These are phyloP conservation scores for Stratiomys singularior DNA, from an alignment of 2,888 invertebrate genomes.

Conservation along the genomic window DNA sequence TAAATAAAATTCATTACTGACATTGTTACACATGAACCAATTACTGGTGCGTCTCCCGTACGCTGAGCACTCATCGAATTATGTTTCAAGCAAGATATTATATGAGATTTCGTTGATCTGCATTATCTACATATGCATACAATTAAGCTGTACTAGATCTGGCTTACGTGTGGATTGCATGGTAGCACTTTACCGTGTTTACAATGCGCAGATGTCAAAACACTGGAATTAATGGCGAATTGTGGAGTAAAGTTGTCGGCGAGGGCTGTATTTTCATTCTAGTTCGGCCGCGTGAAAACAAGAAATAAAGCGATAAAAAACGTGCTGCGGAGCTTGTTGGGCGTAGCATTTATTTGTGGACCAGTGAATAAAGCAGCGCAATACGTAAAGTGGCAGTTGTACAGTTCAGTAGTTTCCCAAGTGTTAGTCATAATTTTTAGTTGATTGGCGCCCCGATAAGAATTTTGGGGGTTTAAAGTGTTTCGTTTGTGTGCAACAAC, in stretches of 20 bases:
- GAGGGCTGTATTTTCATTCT: conserved; percentile 9
- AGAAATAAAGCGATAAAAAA: not conserved
- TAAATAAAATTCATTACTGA: no score
- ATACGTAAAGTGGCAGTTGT: not conserved
- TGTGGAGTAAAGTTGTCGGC: not conserved
- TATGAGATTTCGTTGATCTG: no score
- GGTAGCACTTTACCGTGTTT: conserved; percentile 23
- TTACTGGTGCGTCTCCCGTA: no score
- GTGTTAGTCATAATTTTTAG: not conserved
- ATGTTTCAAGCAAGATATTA: no score
- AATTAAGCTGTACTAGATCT: not conserved
- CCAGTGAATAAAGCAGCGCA: no score
- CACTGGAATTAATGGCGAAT: conserved; percentile 29
- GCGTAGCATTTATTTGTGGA: not conserved
- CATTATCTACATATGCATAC: not conserved
- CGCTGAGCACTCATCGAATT: no score
- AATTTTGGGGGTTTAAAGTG: not conserved
- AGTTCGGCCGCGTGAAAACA: conserved; percentile 14
- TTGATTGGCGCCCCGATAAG: conserved; percentile 19
- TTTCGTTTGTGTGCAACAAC: not conserved
- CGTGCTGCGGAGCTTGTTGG: not conserved
- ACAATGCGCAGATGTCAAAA: conserved; percentile 46
- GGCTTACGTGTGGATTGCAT: not conserved
- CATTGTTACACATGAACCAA: no score
- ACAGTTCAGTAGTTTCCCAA: not conserved